Conservation (phyloP, 2,888 invertebrate species). For the Plutella xylostella region DNA sequence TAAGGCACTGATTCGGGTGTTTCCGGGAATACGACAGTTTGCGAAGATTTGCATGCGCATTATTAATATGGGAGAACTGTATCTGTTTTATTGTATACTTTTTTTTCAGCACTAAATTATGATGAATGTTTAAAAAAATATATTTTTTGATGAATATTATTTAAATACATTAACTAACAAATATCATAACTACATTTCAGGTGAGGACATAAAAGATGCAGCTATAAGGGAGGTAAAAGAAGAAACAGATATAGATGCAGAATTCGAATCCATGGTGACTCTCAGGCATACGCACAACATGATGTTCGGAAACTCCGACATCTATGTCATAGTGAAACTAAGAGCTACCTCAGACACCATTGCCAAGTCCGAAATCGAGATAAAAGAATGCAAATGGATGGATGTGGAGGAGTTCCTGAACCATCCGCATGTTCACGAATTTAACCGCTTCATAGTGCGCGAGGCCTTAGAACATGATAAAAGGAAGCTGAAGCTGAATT, state of each 20-base stretch:
- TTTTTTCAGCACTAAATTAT: too few relatives aligned
- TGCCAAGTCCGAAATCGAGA: conserved; percentile 79
- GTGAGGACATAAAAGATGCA: conserved; percentile 85
- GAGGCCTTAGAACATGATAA: conserved; percentile 75
- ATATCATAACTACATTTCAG: conserved; percentile 48
- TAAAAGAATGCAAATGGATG: conserved; percentile 86
- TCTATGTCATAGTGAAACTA: conserved; percentile 84
- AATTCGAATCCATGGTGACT: conserved; percentile 81
- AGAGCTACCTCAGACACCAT: conserved; percentile 74
- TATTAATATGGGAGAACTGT: too few relatives aligned
- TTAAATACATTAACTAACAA: too few relatives aligned
- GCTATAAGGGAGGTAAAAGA: conserved; percentile 89
- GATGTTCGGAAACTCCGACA: conserved; percentile 86
- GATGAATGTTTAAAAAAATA: too few relatives aligned
- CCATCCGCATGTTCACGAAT: conserved; percentile 79
- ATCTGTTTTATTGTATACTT: too few relatives aligned
- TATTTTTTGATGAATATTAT: too few relatives aligned
- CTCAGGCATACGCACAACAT: conserved; percentile 83
- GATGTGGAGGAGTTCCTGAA: conserved; percentile 76
- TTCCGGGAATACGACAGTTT: too few relatives aligned
- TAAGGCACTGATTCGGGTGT: too few relatives aligned
- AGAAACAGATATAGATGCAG: conserved; percentile 86
- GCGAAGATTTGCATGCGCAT: too few relatives aligned
- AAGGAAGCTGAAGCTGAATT: conserved; percentile 71
- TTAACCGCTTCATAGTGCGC: conserved; percentile 75